Evolutionary conservation across 2,797 vertebrate genomes (phyloP).

Genomic region (Agapornis canus): DNA sequence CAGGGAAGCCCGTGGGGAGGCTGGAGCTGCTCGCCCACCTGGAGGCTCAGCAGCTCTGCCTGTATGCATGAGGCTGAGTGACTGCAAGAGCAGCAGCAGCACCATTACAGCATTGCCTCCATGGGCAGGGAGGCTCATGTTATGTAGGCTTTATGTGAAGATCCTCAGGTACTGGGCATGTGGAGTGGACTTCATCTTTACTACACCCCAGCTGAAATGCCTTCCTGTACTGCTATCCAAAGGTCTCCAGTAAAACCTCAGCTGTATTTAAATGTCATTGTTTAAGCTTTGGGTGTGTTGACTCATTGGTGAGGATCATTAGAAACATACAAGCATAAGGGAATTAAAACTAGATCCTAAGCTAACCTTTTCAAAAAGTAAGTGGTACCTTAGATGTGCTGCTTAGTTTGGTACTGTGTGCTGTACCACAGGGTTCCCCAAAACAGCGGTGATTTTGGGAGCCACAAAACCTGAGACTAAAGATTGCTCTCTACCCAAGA

Average conservation of each 20-base stretch:
- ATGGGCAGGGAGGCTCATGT: fast-evolving
- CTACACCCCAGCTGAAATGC: neutral
- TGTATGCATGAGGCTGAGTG: fast-evolving
- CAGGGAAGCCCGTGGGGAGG: neutral
- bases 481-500: neutral
- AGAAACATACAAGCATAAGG: neutral
- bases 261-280: neutral
- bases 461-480: neutral
- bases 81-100: neutral
- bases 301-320: neutral
- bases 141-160: neutral
- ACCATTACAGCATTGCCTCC: fast-evolving
- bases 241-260: neutral
- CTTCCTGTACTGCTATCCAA: neutral
- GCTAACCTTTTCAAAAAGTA: neutral
- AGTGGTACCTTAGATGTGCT: neutral
- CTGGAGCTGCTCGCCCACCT: fast-evolving
- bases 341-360: neutral
- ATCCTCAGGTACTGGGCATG: no score
- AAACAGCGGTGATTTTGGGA: neutral
- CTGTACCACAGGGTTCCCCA: neutral
- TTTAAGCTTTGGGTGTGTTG: neutral
- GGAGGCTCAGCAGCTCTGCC: neutral
- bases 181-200: neutral
- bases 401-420: neutral